Evolutionary conservation across 2,113 vertebrate genomes (phyloP).

Genomic region (Pogona vitticeps): DNA sequence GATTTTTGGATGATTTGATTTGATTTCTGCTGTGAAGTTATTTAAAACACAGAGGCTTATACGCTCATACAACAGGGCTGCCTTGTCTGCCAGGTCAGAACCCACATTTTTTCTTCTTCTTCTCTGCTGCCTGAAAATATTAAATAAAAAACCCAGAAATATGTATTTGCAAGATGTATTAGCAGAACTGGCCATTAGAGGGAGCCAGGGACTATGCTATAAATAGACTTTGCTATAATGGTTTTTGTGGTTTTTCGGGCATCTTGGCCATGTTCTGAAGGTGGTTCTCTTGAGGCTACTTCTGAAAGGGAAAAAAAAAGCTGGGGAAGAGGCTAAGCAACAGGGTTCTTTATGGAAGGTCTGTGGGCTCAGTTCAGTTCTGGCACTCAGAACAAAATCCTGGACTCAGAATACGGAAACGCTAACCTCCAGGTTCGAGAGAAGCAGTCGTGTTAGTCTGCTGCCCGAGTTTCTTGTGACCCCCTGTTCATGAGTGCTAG

Average conservation of each 20-base stretch:
- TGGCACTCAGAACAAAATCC: neutral
- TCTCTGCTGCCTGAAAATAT: too few relatives aligned
- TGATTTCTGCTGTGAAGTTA: neutral
- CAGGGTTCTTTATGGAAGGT: neutral
- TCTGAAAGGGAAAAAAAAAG: too few relatives aligned
- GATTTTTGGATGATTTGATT: neutral
- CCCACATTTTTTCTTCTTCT: neutral
- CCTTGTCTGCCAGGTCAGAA: too few relatives aligned
- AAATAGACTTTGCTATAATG: too few relatives aligned
- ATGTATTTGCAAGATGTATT: neutral
- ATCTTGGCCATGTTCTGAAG: too few relatives aligned
- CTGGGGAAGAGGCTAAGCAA: neutral
- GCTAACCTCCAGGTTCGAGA: neutral
- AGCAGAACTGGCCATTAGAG: neutral
- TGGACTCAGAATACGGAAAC: neutral
- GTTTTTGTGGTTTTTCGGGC: too few relatives aligned
- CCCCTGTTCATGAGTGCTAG: too few relatives aligned
- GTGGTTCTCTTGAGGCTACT: too few relatives aligned
- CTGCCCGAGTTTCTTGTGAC: neutral
- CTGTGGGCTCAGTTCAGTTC: neutral
- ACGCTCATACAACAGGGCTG: too few relatives aligned
- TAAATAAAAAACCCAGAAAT: neutral
- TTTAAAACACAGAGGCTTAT: neutral
- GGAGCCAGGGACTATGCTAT: too few relatives aligned
- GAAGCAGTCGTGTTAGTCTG: neutral